Evolutionary conservation across 1,140 invertebrate genomes (phyloP), one percentile per base, ranked within the genome.

Genomic region (Drosophila elegans): DNA sequence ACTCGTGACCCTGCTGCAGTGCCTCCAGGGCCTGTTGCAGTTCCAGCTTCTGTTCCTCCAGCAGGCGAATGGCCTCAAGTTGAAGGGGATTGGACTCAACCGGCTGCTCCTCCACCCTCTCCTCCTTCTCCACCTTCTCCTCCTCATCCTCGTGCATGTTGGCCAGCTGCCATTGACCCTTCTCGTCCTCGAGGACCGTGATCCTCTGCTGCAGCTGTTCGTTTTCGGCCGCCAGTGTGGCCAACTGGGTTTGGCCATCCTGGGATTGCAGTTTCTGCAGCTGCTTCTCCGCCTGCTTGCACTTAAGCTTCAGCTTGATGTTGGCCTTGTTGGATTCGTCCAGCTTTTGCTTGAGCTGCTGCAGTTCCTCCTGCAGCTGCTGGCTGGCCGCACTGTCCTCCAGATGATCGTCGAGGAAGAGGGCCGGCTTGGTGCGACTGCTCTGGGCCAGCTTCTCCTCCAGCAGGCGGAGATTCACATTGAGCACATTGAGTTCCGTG

Each of bases 101-200:
- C 13, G 29, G n/a, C 29, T 32, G 48, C n/a, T 32, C 29, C 32
- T n/a, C n/a, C n/a, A n/a, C n/a, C n/a, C n/a, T n/a, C n/a, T n/a
- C n/a, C n/a, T 2, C 4, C n/a, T 60, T 13, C 7, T 32, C 25
- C 9, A 34, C 12, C 38, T 53, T n/a, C 16, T 36, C 32, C 4
- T 54, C 44, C 7, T 42, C 64, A 4, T 82, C 66, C 48, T 86
- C 53, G 3, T 88, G 68, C 32, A 91, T 78, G 16, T 75, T 69
- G 3, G 68, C 95, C 88, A 97, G 93, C 93, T 97, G 96, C 85
- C 97, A 94, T 93, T 97, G 97, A 92, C 96, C 96, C 94, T 97
- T 98, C 93, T 97, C 97, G 92, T 98, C 97, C 93, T 98, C 97
- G 53, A 98, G 93, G 91, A 97, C 95, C 49, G 95, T 95, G 72